Conservation (phyloP, 2,113 vertebrate species). For the Oreocharis arfaki region DNA sequence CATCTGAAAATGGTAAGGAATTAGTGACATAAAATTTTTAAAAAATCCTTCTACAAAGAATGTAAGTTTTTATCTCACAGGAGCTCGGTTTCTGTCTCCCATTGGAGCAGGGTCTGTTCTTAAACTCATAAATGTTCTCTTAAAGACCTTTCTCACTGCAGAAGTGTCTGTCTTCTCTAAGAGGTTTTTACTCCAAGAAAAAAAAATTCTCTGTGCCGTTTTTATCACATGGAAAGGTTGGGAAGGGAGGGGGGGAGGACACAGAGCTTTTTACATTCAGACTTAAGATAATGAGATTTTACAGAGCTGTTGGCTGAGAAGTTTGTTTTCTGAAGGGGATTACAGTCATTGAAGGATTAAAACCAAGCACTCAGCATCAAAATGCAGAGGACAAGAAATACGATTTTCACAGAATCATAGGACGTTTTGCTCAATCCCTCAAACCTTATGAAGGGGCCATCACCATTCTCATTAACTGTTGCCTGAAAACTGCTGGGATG, state of each 20-base stretch:
- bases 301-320: background rate
- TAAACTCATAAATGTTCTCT: constrained; percentile 1
- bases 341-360: background rate
- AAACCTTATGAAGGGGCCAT: background rate
- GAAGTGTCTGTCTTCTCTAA: background rate
- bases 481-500: background rate
- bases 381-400: background rate
- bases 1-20: background rate
- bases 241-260: accelerated
- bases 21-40: background rate
- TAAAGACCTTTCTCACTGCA: background rate
- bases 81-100: background rate
- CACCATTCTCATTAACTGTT: background rate
- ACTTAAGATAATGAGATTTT: background rate
- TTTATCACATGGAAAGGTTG: background rate
- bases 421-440: background rate
- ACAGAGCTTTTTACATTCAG: background rate
- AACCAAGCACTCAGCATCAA: background rate
- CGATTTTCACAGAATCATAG: background rate
- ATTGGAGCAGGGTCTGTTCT: background rate
- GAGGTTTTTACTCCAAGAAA: background rate
- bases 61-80: background rate
- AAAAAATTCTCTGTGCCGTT: background rate
- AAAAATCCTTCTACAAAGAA: background rate
- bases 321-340: background rate